Evolutionary conservation across 2,888 invertebrate genomes (phyloP).

Genomic region (Thereva unica): DNA sequence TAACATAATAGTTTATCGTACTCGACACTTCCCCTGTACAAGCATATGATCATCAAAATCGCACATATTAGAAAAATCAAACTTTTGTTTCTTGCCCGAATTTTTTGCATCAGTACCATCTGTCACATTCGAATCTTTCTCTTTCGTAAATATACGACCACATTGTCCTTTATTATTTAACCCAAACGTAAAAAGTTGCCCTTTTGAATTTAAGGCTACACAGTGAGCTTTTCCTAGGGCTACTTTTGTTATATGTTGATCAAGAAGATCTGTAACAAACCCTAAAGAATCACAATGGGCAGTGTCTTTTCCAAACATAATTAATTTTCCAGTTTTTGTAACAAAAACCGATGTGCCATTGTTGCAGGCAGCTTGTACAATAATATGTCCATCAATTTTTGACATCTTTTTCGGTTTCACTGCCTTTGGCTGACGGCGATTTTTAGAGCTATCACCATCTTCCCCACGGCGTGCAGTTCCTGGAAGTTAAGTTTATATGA

Average conservation of each 20-base stretch:
- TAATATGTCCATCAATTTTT: constrained; percentile 82
- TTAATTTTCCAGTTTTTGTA: constrained; percentile 84
- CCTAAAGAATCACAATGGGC: constrained; percentile 78
- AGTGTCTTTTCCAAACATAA: constrained; percentile 94
- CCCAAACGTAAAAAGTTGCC: constrained; percentile 92
- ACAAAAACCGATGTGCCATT: constrained; percentile 93
- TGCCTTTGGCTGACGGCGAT: constrained; percentile 84
- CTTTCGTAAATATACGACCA: constrained; percentile 78
- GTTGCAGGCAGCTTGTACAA: constrained; percentile 87
- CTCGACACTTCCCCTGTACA: constrained; percentile 57
- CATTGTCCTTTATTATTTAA: constrained; percentile 98
- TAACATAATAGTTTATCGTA: constrained; percentile 45
- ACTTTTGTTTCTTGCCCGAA: constrained; percentile 46
- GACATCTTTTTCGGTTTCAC: constrained; percentile 91
- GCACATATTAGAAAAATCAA: constrained; percentile 55
- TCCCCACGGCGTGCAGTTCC: constrained; percentile 91
- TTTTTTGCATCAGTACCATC: constrained; percentile 36
- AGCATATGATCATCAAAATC: constrained; percentile 63
- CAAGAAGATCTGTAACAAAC: constrained; percentile 74
- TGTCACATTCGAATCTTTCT: constrained; percentile 62
- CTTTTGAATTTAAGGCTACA: constrained; percentile 84
- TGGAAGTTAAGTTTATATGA: constrained; percentile 56
- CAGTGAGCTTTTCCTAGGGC: constrained; percentile 95
- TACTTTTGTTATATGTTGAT: constrained; percentile 73
- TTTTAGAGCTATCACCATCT: constrained; percentile 84